phyloP scores from a whole-genome alignment of 2,797 vertebrate genomes.

The Takifugu rubripes region DNA sequence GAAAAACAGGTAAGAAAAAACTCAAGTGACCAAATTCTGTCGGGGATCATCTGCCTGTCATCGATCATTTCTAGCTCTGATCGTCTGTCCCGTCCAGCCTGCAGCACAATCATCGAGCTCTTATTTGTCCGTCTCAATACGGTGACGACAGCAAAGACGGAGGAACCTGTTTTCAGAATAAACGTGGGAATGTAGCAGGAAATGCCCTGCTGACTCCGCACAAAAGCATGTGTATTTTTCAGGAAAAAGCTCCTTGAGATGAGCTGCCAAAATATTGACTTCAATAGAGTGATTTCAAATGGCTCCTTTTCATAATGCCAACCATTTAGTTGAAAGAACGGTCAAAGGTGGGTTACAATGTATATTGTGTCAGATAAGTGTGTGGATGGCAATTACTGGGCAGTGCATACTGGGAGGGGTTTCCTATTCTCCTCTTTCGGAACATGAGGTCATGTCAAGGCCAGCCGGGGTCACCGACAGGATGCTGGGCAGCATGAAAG shows the following conservation, averaged over 20 bases:
- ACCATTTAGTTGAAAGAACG: conserved; percentile 1
- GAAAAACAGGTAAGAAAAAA: conserved; percentile 76
- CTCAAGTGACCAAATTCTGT: background rate
- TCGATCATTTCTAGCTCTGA: no score
- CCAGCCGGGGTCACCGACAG: conserved; percentile 31
- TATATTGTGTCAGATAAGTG: conserved; percentile 17
- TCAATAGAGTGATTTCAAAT: conserved; percentile 4
- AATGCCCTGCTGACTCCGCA: conserved; percentile 17
- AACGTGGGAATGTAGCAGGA: conserved; percentile 8
- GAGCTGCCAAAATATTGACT: conserved; percentile 7
- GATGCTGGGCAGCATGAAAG: conserved; percentile 5
- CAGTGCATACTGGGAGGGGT: conserved; percentile 31
- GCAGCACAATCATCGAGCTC: background rate
- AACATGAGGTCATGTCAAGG: conserved; percentile 43
- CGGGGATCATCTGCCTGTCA: no score
- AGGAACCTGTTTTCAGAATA: background rate
- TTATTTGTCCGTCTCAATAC: background rate
- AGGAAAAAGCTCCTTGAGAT: conserved; percentile 23
- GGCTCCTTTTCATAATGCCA: background rate
- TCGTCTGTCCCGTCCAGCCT: background rate
- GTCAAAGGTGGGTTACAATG: conserved; percentile 14
- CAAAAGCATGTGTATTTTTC: conserved; percentile 7
- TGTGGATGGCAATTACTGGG: conserved; percentile 19
- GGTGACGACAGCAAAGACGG: background rate
- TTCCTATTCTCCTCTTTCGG: conserved; percentile 45